Base-by-base conservation (phyloP, 2,113 vertebrate genomes). In the Parus major region DNA sequence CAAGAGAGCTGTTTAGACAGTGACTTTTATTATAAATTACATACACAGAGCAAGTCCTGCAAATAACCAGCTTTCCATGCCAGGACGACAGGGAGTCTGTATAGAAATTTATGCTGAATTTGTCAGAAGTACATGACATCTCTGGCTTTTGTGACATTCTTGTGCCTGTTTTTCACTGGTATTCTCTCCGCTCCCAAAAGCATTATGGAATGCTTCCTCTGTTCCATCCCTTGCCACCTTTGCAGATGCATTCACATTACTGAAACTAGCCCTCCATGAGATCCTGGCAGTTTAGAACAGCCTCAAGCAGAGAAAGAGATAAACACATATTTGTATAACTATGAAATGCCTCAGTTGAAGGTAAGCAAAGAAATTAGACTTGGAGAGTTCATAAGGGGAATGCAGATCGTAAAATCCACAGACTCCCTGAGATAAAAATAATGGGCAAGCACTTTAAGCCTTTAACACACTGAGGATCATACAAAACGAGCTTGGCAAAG, bases 311-410 rank as follows among this genome's bases (percentile, higher is more conserved):
- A 68, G 85, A 90, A 95, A 83, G 88, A 88, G 90, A 94, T 88
- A 96, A 97, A 96, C 79, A 95, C 90, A 53, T 93, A 95, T 95
- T 96, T 97, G 93, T 96, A 63, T 83, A 95, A 96, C 93, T 92
- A 69, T 83, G 85, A 96, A 94, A 96, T 83, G 82, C 82, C 68
- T 95, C 82, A 80, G 82, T 44, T 95, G 94, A 96, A 96, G 91
- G 95, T 96, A 95, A 97, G 94, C 79, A 96, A 97, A 94, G 90
- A 94, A 94, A 96, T 96, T 90, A 95, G 79, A 95, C 92, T 91
- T 86, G 39, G 24, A 90, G 90, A 78, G 90, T 93, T 93, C 93
- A 75, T 92, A 93, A 88, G 71, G 85, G 79, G 88, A 95, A 95
- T 70, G 68, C 63, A 88, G 87, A 93, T 75, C 64, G 24, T 93